Evolutionary conservation across 2,113 vertebrate species (phyloP).

Genomic region (Microcebus tavaratra): DNA sequence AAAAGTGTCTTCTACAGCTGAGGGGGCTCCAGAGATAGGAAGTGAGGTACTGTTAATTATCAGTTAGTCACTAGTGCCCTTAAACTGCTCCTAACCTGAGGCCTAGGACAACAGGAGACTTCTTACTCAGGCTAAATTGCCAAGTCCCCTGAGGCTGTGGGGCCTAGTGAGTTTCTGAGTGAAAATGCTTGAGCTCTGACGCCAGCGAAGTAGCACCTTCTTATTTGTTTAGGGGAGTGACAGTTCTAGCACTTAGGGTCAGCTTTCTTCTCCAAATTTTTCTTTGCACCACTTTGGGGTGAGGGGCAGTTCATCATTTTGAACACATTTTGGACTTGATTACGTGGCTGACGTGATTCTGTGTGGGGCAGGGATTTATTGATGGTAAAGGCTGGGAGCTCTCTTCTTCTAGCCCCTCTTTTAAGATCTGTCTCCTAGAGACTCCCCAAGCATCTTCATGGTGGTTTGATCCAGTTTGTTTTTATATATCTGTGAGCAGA

Average conservation of each 20-base stretch:
- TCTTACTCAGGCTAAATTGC: background rate
- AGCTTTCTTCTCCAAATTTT: background rate
- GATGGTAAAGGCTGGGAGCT: background rate
- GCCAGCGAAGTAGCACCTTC: background rate
- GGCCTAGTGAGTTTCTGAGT: background rate
- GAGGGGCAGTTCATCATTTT: background rate
- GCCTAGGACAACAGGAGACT: background rate
- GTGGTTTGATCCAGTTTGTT: background rate
- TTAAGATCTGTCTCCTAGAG: background rate
- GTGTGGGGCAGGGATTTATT: background rate
- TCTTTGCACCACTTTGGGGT: background rate
- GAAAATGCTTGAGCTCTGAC: background rate
- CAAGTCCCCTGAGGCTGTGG: background rate
- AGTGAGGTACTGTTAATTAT: slow-evolving; percentile 26
- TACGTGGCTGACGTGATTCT: background rate
- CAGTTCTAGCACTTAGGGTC: background rate
- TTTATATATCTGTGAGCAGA: background rate
- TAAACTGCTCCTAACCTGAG: background rate
- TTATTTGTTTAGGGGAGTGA: background rate
- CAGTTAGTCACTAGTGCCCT: background rate
- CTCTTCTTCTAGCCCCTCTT: background rate
- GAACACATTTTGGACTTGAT: background rate
- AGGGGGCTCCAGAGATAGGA: slow-evolving; percentile 66
- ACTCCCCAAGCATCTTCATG: background rate
- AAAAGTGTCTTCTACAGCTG: slow-evolving; percentile 45